Percentiles rank a stretch among this genome's conserved stretches.
These are phyloP conservation scores for Cryptoprocta ferox DNA, from an alignment of 2,797 vertebrate genomes.

Conservation along the genomic window DNA sequence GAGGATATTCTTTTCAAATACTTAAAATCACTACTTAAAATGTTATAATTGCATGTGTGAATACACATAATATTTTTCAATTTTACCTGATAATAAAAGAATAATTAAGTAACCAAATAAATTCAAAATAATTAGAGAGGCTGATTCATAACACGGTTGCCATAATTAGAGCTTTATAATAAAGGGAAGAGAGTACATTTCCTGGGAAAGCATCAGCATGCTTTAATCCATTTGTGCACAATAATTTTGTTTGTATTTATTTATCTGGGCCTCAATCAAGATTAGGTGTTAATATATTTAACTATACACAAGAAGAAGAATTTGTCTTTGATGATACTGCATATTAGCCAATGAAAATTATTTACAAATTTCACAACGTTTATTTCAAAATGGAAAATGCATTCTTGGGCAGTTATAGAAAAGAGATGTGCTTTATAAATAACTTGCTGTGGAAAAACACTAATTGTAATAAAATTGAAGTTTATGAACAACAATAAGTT, in stretches of 20 bases:
- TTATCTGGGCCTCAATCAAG: not conserved
- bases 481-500: not conserved
- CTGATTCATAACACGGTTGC: not conserved
- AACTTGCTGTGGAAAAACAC: not conserved
- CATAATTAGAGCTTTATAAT: not conserved
- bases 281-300: not conserved
- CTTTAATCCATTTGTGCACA: not conserved
- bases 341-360: not conserved
- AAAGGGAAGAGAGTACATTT: not conserved
- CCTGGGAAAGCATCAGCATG: not conserved
- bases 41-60: not conserved
- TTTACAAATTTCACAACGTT: not conserved
- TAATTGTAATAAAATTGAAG: not conserved
- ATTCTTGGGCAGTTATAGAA: not conserved
- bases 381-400: not conserved
- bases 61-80: not conserved
- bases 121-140: not conserved
- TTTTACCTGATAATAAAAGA: not conserved
- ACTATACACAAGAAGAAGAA: not conserved
- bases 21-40: not conserved
- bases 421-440: not conserved
- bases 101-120: constrained; percentile 35
- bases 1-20: not conserved
- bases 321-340: not conserved
- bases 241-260: not conserved